Evolutionary conservation across 1,140 invertebrate species (phyloP).

Genomic region (Pseudomyrmex flavicornis): DNA sequence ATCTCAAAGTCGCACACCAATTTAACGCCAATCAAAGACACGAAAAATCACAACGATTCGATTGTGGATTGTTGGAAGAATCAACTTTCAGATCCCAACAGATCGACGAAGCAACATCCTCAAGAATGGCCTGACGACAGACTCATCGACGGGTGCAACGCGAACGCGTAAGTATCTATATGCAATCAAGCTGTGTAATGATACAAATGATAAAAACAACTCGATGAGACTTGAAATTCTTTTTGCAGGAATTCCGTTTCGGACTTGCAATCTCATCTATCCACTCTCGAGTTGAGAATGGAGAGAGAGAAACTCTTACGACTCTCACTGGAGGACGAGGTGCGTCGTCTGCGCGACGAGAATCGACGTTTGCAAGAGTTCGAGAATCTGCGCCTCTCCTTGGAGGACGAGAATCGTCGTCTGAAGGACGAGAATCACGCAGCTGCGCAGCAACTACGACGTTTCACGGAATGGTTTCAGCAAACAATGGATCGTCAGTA

Average conservation of each 20-base stretch:
- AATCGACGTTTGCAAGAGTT: slow-evolving; percentile 93
- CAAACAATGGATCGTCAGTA: slow-evolving; percentile 92
- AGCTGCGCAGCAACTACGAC: slow-evolving; percentile 94
- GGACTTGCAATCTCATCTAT: slow-evolving; percentile 88
- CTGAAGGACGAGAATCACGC: slow-evolving; percentile 95
- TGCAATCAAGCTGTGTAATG: background rate
- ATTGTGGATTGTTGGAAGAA: slow-evolving; percentile 79
- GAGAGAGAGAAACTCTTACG: slow-evolving; percentile 87
- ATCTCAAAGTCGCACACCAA: slow-evolving; percentile 76
- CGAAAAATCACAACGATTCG: slow-evolving; percentile 75
- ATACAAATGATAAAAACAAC: background rate
- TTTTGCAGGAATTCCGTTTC: slow-evolving; percentile 82
- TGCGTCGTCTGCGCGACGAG: slow-evolving; percentile 92
- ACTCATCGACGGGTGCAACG: slow-evolving; percentile 73
- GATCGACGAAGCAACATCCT: slow-evolving; percentile 77
- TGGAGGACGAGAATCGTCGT: slow-evolving; percentile 92
- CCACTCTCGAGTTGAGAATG: slow-evolving; percentile 88
- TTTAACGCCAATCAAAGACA: slow-evolving; percentile 76
- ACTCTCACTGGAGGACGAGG: slow-evolving; percentile 89
- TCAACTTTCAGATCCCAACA: slow-evolving; percentile 76
- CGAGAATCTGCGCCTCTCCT: slow-evolving; percentile 88
- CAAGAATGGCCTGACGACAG: slow-evolving; percentile 81
- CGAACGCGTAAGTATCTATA: slow-evolving; percentile 76
- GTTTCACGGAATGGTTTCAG: slow-evolving; percentile 97
- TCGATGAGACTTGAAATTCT: slow-evolving; percentile 24